Evolutionary conservation across 1,140 invertebrate genomes (phyloP), one percentile per base, ranked within the genome.

Genomic region (Arctopsyche grandis): DNA sequence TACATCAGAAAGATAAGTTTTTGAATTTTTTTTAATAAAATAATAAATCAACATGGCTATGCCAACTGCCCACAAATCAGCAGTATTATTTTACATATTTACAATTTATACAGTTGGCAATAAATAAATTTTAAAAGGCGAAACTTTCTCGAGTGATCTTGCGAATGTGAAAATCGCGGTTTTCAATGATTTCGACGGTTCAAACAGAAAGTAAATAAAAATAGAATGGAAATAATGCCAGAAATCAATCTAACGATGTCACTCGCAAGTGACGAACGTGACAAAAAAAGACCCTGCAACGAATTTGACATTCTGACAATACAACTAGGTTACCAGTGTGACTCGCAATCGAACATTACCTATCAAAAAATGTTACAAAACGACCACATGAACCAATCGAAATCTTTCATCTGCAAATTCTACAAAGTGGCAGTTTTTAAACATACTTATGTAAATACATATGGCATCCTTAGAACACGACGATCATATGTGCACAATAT

Each of bases 241-340:
- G 24, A 66, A 66, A 66, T 66, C 63, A 66, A 66, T 66, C 63
- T 66, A 66, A 66, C 63, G 63, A 66, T 66, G 63, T 66, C 63
- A 66, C 63, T 66, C 63, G 63, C 16, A 16, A 52, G 16, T 16
- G 48, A 52, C 63, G 24, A 66, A 66, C 63, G 63, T 66, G 63
- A 66, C 63, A 22, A 66, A 66, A 66, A 66, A 66, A 66, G 63
- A 26, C 9, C 22, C 63, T 26, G 63, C 21, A 22, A 66, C 21
- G 26, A 66, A 66, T 66, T 66, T 66, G 63, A 66, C 63, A 66
- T 26, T 12, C 63, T 66, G 9, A 66, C 63, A 66, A 66, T 66
- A 26, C 63, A 66, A 66, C 22, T 66, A 22, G 63, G 63, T 66
- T 66, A 66, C 22, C 63, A 22, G 63, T 24, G 9, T 66, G 19